Base-by-base conservation (phyloP, 1,140 invertebrate species). In the Myzus persicae region DNA sequence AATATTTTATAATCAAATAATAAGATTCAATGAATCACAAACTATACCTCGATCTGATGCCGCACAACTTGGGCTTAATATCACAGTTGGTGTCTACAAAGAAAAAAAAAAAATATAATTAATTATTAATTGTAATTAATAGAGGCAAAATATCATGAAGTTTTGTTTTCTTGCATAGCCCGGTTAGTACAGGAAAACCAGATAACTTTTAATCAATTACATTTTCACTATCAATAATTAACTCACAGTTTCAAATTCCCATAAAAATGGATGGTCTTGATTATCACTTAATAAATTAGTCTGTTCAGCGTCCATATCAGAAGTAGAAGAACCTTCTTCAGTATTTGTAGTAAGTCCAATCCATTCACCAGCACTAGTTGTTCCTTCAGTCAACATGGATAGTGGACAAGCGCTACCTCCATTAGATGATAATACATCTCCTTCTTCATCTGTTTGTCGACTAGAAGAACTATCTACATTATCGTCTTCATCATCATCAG, bases 311-410 rank as follows among this genome's bases (percentile, higher is more conserved):
- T 97, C 96, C 36, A 96, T 95, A 94, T 97, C 97, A 2, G 97
- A 97, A 94, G 97, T 97, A 94, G 98, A 98, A 94, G 97, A 98
- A 94, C 97, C 97, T 93, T 98, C 97, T 94, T 97, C 97, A 95
- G 97, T 98, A 95, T 98, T 98, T 90, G 98, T 98, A 26, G 98
- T 98, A 93, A 98, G 95, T 95, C 95, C 98, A 96, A 96, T 96
- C 97, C 97, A 98, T 95, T 98, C 98, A 84, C 97, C 97, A 91
- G 97, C 97, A 26, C 97, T 97, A 90, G 97, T 97, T 59, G 96
- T 96, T 26, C 95, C 95, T 93, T 96, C 96, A 7, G 95, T 95
- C 7, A 96, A 95, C 94, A 95, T 89, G 18, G 93, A 88, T 46
- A 93, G 38, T 14, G 94, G 94, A 42, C 94, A 94, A 89, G 93